These are phyloP conservation scores for Augochlora pura DNA, from an alignment of 1,140 invertebrate species.

Conservation along the genomic window DNA sequence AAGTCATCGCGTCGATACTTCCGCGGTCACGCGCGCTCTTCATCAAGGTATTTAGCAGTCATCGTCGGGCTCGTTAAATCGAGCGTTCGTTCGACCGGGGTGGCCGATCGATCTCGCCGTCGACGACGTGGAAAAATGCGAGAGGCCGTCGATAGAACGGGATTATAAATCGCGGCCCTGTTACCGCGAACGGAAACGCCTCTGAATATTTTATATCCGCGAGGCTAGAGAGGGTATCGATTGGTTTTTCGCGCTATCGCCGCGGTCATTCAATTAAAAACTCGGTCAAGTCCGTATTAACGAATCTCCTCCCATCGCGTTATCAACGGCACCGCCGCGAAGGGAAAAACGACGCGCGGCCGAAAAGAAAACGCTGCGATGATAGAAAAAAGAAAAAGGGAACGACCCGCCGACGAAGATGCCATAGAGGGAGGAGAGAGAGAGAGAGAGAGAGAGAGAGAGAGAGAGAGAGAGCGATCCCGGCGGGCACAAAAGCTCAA, in stretches of 20 bases:
- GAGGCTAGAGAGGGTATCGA: constrained; percentile 52
- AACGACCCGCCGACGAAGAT: background rate
- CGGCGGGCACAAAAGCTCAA: constrained; percentile 12
- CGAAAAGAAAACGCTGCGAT: no score
- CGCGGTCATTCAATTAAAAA: constrained; percentile 61
- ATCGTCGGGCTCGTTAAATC: no score
- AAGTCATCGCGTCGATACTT: no score
- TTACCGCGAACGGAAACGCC: constrained; percentile 32
- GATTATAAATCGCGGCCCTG: constrained; percentile 43
- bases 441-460: background rate
- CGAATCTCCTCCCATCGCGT: constrained; percentile 46
- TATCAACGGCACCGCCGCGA: constrained; percentile 24
- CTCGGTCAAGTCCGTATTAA: constrained; percentile 62
- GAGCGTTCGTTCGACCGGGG: no score
- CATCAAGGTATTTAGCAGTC: no score
- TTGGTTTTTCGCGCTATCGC: constrained; percentile 52
- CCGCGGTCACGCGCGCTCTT: no score
- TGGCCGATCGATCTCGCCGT: constrained; percentile 26
- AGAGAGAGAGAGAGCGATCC: constrained; percentile 16
- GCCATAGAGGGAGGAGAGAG: no score
- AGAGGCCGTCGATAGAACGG: constrained; percentile 19
- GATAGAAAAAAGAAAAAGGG: background rate
- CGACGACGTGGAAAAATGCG: constrained; percentile 28
- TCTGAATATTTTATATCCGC: constrained; percentile 51
- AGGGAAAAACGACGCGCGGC: background rate